A percentile compares a stretch with the other conserved stretches of the same genome.
Conservation (phyloP, 2,888 invertebrate species). For the Pristionchus fissidentatus region DNA sequence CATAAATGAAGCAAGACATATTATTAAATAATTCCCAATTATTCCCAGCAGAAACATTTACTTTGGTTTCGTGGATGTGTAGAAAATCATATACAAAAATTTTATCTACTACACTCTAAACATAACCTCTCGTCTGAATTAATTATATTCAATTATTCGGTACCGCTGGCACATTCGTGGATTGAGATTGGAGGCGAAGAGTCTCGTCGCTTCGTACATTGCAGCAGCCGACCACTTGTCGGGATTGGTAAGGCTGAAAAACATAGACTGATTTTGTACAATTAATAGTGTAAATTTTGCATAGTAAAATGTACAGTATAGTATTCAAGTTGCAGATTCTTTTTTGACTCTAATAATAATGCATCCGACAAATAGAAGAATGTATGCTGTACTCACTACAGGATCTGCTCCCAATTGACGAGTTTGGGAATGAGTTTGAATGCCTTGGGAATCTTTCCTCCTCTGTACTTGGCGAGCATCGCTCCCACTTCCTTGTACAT, state of each 20-base stretch:
- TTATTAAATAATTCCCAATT: too few species aligned
- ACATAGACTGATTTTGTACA: not conserved
- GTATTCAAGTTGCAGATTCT: not conserved
- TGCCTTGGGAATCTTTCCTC: constrained; percentile 96
- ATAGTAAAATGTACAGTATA: not conserved
- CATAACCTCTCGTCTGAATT: too few species aligned
- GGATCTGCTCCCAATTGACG: constrained; percentile 76
- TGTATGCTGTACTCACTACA: constrained; percentile 72
- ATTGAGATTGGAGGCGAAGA: constrained; percentile 96
- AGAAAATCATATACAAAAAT: too few species aligned
- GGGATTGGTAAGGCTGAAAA: constrained; percentile 82
- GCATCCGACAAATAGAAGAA: not conserved
- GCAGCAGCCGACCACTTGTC: constrained; percentile 97
- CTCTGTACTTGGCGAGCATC: constrained; percentile 89
- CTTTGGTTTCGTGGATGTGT: too few species aligned
- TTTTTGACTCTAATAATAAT: not conserved
- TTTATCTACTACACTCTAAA: too few species aligned
- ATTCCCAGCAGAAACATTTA: too few species aligned
- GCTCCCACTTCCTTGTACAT: constrained; percentile 93
- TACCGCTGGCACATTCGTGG: constrained; percentile 94
- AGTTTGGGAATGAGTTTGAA: constrained; percentile 95
- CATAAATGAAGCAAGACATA: too few species aligned
- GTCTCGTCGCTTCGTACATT: constrained; percentile 94
- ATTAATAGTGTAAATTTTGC: not conserved
- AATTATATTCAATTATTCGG: too few species aligned